Base-by-base conservation (phyloP, 2,888 invertebrate species). In the Dryobotodes eremita region DNA sequence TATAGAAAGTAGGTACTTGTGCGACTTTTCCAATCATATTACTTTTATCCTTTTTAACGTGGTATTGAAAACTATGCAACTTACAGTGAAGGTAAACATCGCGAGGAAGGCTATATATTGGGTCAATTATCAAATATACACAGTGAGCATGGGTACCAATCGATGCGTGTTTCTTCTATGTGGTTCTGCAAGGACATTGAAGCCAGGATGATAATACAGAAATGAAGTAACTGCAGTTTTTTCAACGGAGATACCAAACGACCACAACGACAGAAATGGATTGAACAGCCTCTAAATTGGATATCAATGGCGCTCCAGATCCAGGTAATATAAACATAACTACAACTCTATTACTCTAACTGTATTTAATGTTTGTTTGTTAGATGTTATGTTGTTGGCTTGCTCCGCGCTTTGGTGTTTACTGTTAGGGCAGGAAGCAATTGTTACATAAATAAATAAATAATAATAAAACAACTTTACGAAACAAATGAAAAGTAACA, bases 1-100 rank as follows among this genome's bases (percentile, higher is more conserved):
- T 59, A 36, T n/a, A n/a, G 36, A 59, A 70, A 36, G 46, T 42
- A 42, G 31, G 23, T 59, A n/a, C 10, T 31, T 36, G 8, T 69
- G 15, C 23, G 23, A 23, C 3, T 31, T 50, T 15, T n/a, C 10
- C 15, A 36, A 70, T 36, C 6, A 31, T 53, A 50, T 53, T 53
- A 31, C 17, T 23, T 55, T 70, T 57, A 10, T 36, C 36, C 15
- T 42, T 74, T 48, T 61, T 26, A 50, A 23, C 20, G 42, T 61
- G 75, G n/a, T 42, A 42, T 61, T 75, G 59, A 75, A 61, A 74
- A 75, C 23, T 50, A 48, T 57, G 31, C 31, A 48, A 42, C 17
- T 75, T 8, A 57, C 46, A 46, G 10, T 75, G 31, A 75, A 74
- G 13, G 26, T 1, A 31, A 74, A 31, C 5, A 74, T 46, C 5